Percentiles rank a stretch among this genome's conserved stretches.
phyloP scores from a whole-genome alignment of 2,113 vertebrate species.

The Solenodon paradoxus region DNA sequence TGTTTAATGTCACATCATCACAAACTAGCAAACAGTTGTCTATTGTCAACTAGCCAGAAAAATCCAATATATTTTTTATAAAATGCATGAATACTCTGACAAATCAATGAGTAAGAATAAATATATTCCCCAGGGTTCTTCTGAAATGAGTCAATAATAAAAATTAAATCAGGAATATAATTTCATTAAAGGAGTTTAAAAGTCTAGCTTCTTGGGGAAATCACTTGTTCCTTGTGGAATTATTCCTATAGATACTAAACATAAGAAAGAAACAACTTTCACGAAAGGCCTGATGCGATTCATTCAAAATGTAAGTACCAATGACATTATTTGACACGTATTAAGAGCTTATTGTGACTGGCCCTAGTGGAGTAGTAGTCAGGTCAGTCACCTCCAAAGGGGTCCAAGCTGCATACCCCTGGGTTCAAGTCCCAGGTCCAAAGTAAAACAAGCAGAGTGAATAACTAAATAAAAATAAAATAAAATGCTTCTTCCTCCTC shows the following conservation, averaged over 20 bases:
- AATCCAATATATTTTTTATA: not conserved
- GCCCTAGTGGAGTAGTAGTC: too few species aligned
- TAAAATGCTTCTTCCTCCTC: too few species aligned
- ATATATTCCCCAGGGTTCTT: not conserved
- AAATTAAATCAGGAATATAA: not conserved
- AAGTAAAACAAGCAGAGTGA: too few species aligned
- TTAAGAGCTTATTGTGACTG: not conserved
- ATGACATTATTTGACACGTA: not conserved
- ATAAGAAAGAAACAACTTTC: not conserved
- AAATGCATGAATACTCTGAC: not conserved
- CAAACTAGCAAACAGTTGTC: not conserved
- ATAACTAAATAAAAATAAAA: too few species aligned
- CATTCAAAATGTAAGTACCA: not conserved
- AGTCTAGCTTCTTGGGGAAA: conserved; percentile 8
- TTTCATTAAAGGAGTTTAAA: conserved; percentile 24
- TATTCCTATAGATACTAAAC: not conserved
- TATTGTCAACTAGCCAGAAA: not conserved
- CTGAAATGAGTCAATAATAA: not conserved
- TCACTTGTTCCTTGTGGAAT: not conserved
- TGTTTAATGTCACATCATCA: not conserved
- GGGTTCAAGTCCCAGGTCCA: too few species aligned
- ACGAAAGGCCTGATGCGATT: not conserved
- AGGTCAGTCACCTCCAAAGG: too few species aligned
- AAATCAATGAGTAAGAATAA: not conserved
- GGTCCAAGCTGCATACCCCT: too few species aligned